Conservation (phyloP, 2,797 vertebrate species). For the Danio choprae region DNA sequence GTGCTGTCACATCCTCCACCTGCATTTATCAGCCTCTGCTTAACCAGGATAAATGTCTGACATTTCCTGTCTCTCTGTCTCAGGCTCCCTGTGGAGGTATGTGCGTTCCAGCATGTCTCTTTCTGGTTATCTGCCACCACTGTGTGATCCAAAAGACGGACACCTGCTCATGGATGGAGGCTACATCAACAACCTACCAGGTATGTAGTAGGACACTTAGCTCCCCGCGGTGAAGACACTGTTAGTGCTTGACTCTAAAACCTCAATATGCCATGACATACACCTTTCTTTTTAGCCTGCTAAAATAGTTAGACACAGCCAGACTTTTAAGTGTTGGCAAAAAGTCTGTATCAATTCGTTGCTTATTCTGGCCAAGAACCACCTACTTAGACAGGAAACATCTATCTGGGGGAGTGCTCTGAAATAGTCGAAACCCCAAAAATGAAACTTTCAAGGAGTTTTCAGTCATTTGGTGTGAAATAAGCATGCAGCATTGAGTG, state of each 20-base stretch:
- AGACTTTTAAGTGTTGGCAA: conserved; percentile 14
- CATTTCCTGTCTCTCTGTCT: not conserved
- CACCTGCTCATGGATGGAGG: conserved; percentile 96
- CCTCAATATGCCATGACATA: not conserved
- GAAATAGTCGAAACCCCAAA: conserved; percentile 4
- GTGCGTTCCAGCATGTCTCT: conserved; percentile 96
- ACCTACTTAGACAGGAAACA: not conserved
- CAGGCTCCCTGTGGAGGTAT: conserved; percentile 90
- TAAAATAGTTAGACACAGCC: not conserved
- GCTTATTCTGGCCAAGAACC: conserved; percentile 6
- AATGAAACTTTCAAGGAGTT: not conserved
- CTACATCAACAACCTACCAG: conserved; percentile 94
- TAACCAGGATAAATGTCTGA: conserved; percentile 49
- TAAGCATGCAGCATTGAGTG: not conserved
- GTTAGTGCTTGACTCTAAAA: not conserved
- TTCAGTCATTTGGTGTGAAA: not conserved
- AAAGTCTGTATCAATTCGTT: not conserved
- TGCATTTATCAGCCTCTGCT: not conserved
- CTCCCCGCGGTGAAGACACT: not conserved
- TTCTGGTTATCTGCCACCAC: conserved; percentile 92
- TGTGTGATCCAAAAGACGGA: conserved; percentile 96
- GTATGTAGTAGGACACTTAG: conserved; percentile 57
- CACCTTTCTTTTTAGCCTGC: not conserved
- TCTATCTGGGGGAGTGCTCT: conserved; percentile 8
- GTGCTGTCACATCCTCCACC: conserved; percentile 43